phyloP scores from a whole-genome alignment of 2,797 vertebrate genomes.

The Sus cebifrons region DNA sequence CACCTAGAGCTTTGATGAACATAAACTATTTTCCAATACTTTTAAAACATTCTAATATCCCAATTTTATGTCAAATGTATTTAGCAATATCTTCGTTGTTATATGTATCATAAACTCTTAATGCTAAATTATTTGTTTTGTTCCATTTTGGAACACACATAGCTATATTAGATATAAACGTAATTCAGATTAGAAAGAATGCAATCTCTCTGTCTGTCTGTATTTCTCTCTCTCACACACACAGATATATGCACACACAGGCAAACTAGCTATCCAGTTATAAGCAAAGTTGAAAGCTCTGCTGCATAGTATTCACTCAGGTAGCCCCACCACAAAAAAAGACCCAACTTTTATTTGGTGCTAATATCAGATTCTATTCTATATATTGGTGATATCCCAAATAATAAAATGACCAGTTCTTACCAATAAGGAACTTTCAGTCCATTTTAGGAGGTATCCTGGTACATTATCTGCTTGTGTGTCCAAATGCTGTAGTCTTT shows the following conservation, averaged over 20 bases:
- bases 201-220: background rate
- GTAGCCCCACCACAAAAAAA: background rate
- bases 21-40: background rate
- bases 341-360: background rate
- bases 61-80: constrained; percentile 21
- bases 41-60: background rate
- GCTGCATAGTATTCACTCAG: background rate
- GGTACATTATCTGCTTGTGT: background rate
- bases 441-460: background rate
- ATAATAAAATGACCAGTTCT: background rate
- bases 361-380: background rate
- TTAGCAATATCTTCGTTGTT: background rate
- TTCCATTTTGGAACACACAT: background rate
- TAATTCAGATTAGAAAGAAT: background rate
- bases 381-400: background rate
- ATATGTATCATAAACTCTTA: background rate
- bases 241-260: background rate
- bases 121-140: background rate
- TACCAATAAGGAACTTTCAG: background rate
- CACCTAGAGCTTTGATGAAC: background rate
- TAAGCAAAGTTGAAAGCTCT: background rate
- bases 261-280: background rate
- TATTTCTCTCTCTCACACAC: background rate
- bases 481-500: background rate
- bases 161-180: background rate